Percentiles rank a stretch among this genome's conserved stretches.
These are phyloP conservation scores for Gandaritis pyraliata DNA, from an alignment of 2,888 invertebrate genomes.

Conservation along the genomic window DNA sequence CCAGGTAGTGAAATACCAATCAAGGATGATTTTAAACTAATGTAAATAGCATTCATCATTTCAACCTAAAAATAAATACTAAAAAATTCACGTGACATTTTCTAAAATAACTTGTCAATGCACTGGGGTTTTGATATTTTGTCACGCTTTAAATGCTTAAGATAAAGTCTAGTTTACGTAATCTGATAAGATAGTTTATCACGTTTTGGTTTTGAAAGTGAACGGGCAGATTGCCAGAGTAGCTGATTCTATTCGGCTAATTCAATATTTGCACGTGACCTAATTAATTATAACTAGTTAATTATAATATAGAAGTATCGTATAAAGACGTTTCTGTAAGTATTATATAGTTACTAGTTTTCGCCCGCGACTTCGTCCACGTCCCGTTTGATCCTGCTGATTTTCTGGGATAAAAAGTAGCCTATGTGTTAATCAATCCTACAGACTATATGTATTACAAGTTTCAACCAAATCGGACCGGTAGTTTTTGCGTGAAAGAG, in stretches of 20 bases:
- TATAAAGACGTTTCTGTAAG: no score
- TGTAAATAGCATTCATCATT: slow-evolving; percentile 15
- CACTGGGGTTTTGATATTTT: slow-evolving; percentile 5
- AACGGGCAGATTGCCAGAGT: slow-evolving; percentile 25
- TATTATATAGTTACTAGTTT: no score
- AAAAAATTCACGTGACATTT: slow-evolving; percentile 25
- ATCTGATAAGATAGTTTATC: slow-evolving; percentile 6
- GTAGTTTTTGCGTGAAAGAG: no score
- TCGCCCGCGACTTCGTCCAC: no score
- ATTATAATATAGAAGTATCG: no score
- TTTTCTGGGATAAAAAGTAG: no score
- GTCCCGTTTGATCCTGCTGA: no score
- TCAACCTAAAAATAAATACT: slow-evolving; percentile 21
- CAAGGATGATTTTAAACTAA: background rate
- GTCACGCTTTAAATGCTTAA: slow-evolving; percentile 16
- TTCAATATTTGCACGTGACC: slow-evolving; percentile 13
- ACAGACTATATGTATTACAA: no score
- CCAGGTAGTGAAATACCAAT: no score
- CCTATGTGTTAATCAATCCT: no score
- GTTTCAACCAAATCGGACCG: no score
- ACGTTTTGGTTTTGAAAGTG: slow-evolving; percentile 23
- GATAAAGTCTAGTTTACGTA: slow-evolving; percentile 23
- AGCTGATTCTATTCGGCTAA: slow-evolving; percentile 22
- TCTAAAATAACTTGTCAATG: slow-evolving; percentile 15
- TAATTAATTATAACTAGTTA: background rate